Evolutionary conservation across 2,888 invertebrate species (phyloP), one percentile per base, ranked within the genome.

Genomic region (Trichogramma evanescens): DNA sequence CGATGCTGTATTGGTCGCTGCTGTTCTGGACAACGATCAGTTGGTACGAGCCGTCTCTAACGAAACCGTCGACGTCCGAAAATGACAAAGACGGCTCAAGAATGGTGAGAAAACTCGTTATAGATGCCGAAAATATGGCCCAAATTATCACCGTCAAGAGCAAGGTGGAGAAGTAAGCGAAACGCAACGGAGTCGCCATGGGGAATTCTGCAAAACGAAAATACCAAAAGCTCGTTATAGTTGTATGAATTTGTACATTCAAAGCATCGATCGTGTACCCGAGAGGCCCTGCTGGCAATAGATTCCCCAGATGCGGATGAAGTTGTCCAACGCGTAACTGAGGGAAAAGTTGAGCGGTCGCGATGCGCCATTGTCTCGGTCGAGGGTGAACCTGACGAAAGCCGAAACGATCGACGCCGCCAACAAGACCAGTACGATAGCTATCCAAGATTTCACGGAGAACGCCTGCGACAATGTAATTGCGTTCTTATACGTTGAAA

Each of bases 61-160:
- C 66, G 41, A 73, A 74, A 10, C 66, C 73, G 9, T 71, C 67
- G n/a, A 72, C 5, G 7, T 66, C 70, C 6, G 66, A 59, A 55
- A 76, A 76, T 3, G 74, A 73, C 50, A 74, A 58, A 40, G 41
- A 63, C 3, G 62, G 53, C 5, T 63, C 58, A 5, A 59, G 55
- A 5, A 69, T 61, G 2, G 72, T 68, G 38, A 71, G 56, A 39
- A 64, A 72, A 10, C 70, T 71, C 40, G 70, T 71, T 50, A 76
- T 66, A 39, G 71, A 69, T 3, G 71, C 75, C 5, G 74, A 72
- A 56, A 74, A 75, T n/a, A 71, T 67, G 0, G 71, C 66, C 43
- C 67, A 63, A 2, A 71, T 63, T 6, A 75, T 59, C 10, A 74
- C 46, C 1, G 73, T 68, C 9, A 57, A 38, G 7, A 59, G 50